These are phyloP conservation scores for Coregonus sp. DNA, from an alignment of 2,797 vertebrate genomes.

Conservation along the genomic window DNA sequence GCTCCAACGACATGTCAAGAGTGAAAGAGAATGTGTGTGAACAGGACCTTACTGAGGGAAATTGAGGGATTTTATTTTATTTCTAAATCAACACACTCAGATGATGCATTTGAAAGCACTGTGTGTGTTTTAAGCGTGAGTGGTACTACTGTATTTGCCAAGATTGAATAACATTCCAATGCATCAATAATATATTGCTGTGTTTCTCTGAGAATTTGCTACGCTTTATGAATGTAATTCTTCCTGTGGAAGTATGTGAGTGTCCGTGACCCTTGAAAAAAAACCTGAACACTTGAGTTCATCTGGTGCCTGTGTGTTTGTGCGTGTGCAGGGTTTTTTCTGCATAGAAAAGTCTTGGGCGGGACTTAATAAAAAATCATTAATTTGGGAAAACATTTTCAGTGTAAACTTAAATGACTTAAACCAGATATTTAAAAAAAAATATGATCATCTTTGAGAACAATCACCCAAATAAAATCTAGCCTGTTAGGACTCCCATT, in stretches of 20 bases:
- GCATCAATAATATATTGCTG: constrained; percentile 9
- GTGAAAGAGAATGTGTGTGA: neutral
- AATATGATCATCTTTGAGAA: too few relatives aligned
- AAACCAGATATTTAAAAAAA: too few relatives aligned
- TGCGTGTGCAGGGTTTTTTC: neutral
- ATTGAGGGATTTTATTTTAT: neutral
- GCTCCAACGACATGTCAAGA: constrained; percentile 37
- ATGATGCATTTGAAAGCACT: neutral
- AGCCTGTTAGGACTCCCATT: too few relatives aligned
- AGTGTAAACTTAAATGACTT: too few relatives aligned
- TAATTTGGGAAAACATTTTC: too few relatives aligned
- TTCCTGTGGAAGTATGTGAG: constrained; percentile 63
- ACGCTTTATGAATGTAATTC: constrained; percentile 42
- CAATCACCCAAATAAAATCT: too few relatives aligned
- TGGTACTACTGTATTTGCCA: constrained; percentile 35
- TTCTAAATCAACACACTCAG: neutral
- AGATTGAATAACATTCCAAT: constrained; percentile 20
- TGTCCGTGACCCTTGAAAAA: neutral
- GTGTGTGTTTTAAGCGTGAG: constrained; percentile 1
- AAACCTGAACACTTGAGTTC: neutral
- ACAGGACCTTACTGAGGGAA: neutral
- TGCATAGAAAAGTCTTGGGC: too few relatives aligned
- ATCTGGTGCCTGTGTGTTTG: constrained; percentile 9
- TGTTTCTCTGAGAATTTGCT: constrained; percentile 9
- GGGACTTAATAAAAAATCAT: too few relatives aligned